These are phyloP conservation scores for Paratilapia polleni DNA, from an alignment of 2,113 vertebrate genomes.

Conservation along the genomic window DNA sequence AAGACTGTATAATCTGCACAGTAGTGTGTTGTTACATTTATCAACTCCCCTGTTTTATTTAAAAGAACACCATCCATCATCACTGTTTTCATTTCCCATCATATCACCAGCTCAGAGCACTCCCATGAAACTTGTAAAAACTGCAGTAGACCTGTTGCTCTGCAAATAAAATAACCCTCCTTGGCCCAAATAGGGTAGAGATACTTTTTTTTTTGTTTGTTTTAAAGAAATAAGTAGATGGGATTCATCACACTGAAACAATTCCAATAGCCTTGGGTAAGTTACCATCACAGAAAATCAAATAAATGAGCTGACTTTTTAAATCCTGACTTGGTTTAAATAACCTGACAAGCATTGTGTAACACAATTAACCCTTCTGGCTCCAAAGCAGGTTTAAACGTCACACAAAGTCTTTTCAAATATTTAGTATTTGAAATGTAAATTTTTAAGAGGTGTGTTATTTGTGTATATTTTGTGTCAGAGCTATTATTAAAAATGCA, in stretches of 20 bases:
- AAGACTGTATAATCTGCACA: neutral
- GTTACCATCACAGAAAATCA: neutral
- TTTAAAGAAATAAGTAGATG: neutral
- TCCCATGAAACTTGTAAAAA: neutral
- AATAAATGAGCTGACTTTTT: neutral
- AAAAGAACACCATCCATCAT: constrained; percentile 6
- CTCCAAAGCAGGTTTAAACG: constrained; percentile 3
- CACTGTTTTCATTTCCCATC: neutral
- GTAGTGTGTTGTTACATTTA: neutral
- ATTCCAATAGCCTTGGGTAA: neutral
- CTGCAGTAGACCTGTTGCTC: constrained; percentile 8
- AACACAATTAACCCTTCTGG: neutral
- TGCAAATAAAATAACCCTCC: constrained; percentile 19
- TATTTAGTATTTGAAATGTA: neutral
- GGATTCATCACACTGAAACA: constrained; percentile 8
- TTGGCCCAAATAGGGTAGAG: neutral
- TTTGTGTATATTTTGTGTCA: neutral
- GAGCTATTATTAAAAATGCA: neutral
- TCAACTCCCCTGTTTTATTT: neutral
- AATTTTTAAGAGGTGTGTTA: neutral
- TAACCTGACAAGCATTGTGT: neutral
- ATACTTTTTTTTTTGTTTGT: constrained; percentile 6
- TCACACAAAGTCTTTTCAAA: neutral
- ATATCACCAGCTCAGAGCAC: neutral
- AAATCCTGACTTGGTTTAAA: constrained; percentile 13